Conservation (phyloP, 2,888 invertebrate species). For the Leptinotarsa rubiginosa region DNA sequence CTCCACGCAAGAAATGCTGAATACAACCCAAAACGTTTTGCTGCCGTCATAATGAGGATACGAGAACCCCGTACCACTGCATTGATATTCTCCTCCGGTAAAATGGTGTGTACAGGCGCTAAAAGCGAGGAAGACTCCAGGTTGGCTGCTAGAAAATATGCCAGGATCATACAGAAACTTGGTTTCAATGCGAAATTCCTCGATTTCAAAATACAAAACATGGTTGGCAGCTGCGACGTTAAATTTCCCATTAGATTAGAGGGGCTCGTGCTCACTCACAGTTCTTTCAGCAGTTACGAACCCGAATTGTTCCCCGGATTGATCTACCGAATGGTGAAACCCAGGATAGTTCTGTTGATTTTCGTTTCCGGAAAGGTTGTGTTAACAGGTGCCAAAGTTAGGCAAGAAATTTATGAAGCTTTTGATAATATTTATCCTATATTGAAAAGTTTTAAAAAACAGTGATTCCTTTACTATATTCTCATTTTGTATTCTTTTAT, state of each 20-base stretch:
- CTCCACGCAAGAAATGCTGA: constrained; percentile 98
- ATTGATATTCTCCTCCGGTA: constrained; percentile 85
- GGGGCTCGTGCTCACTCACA: constrained; percentile 82
- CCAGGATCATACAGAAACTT: constrained; percentile 84
- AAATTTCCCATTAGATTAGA: constrained; percentile 81
- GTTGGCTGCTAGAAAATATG: constrained; percentile 81
- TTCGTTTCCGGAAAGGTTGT: constrained; percentile 90
- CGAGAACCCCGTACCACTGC: constrained; percentile 89
- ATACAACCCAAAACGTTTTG: constrained; percentile 99
- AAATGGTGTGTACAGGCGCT: constrained; percentile 90
- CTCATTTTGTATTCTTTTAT: not conserved
- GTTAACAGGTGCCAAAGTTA: constrained; percentile 82
- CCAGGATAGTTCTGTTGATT: constrained; percentile 83
- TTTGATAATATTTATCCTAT: constrained; percentile 84
- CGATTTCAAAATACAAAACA: constrained; percentile 86
- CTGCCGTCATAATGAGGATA: constrained; percentile 98
- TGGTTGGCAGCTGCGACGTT: constrained; percentile 89
- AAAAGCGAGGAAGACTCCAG: constrained; percentile 86
- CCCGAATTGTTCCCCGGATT: constrained; percentile 87
- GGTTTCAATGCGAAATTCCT: constrained; percentile 81
- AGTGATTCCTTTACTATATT: constrained; percentile 8
- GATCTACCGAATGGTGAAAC: constrained; percentile 86
- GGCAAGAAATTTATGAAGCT: constrained; percentile 81
- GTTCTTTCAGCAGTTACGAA: constrained; percentile 83
- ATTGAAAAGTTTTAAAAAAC: constrained; percentile 73